A percentile compares a stretch with the other conserved stretches of the same genome.
Evolutionary conservation across 2,888 invertebrate species (phyloP).

Genomic region (Marronus borbonicus): DNA sequence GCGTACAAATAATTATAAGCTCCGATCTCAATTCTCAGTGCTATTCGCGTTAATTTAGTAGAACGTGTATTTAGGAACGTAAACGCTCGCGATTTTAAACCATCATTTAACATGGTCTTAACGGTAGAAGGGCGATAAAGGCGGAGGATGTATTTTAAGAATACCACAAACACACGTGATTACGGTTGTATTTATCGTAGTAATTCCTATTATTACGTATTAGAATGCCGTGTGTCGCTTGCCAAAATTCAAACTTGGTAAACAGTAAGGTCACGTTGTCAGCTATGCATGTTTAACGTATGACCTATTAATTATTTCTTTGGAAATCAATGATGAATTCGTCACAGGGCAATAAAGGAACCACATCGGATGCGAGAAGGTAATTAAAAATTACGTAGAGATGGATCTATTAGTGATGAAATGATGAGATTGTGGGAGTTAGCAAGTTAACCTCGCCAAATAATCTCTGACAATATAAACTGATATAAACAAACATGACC

Average conservation of each 20-base stretch:
- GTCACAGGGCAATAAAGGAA: constrained; percentile 25
- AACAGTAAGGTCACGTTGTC: constrained; percentile 32
- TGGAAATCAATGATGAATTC: constrained; percentile 38
- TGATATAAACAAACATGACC: constrained; percentile 57
- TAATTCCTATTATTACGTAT: neutral
- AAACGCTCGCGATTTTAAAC: too few species aligned
- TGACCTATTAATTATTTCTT: constrained; percentile 46
- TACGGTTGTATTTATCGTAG: neutral
- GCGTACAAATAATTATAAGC: neutral
- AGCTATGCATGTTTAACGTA: constrained; percentile 36
- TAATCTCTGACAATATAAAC: constrained; percentile 37
- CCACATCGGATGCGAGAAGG: neutral
- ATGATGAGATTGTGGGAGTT: neutral
- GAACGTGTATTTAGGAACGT: neutral
- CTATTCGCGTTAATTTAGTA: too few species aligned
- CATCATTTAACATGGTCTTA: neutral
- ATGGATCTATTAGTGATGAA: neutral
- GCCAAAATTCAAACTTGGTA: constrained; percentile 36
- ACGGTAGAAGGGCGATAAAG: neutral
- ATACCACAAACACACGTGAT: constrained; percentile 4
- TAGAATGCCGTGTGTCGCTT: constrained; percentile 14
- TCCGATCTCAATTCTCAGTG: neutral
- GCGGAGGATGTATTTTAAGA: constrained; percentile 31
- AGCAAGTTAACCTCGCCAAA: constrained; percentile 27
- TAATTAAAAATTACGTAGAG: neutral